Base-by-base conservation (phyloP, 2,113 vertebrate genomes). In the Coregonus clupeaformis region DNA sequence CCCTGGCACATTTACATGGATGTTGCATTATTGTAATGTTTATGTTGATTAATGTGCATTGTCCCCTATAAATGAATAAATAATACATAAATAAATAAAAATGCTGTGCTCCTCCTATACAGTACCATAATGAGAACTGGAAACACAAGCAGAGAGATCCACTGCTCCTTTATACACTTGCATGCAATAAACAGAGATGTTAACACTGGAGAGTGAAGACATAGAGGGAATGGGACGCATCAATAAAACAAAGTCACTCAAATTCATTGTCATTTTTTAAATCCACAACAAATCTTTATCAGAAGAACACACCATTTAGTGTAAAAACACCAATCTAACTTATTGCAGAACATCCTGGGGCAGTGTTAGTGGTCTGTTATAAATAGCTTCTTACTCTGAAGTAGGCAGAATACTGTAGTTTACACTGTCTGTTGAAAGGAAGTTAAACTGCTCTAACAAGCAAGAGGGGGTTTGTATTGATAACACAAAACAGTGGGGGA, bases 101-200 rank as follows among this genome's bases (percentile, higher is more conserved):
- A n/a, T n/a, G n/a, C n/a, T n/a, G n/a, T n/a, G n/a, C n/a, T n/a
- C n/a, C n/a, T n/a, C n/a, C n/a, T n/a, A n/a, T n/a, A n/a, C n/a
- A n/a, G n/a, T n/a, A n/a, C n/a, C n/a, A n/a, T n/a, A n/a, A n/a
- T n/a, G n/a, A n/a, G 84, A 62, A 30, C 18, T 20, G n/a, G 36
- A 30, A 67, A 67, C 65, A 67, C 30, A 67, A 67, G 30, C 65
- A 14, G 65, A 9, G 20, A 67, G 29, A 32, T 20, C 30, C 30
- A 11, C 9, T n/a, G 29, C 20, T 30, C 6, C 18, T 63, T 18
- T 63, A 42, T 24, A 63, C 49, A 27, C 32, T 11, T n/a, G 18
- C 77, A 60, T 60, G 57, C n/a, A 60, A 22, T 52, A 52, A 13
- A 52, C 49, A 52, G 57, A 24, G 57, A 60, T 60, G n/a, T 18